phyloP scores from a whole-genome alignment of 2,888 invertebrate genomes.

The Neoascia interrupta region DNA sequence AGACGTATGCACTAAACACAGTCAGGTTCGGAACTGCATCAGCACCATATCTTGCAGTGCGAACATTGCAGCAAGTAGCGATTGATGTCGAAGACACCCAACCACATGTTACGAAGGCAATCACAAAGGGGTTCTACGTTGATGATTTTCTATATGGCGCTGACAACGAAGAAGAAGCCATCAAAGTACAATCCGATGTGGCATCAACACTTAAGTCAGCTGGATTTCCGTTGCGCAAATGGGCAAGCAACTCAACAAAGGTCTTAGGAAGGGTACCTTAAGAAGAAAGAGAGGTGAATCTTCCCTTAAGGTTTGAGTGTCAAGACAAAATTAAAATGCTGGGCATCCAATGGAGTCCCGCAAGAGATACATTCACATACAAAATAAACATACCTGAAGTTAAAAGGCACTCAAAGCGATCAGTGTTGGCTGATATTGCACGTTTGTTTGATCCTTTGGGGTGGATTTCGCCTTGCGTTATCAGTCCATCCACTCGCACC shows the following conservation, averaged over 20 bases:
- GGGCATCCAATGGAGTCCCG: background rate
- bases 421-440: background rate
- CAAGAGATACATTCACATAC: background rate
- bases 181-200: background rate
- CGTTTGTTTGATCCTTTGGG: background rate
- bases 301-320: background rate
- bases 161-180: conserved; percentile 1
- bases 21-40: no score
- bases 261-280: background rate
- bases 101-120: background rate
- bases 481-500: background rate
- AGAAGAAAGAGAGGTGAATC: conserved; percentile 1
- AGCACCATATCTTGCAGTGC: no score
- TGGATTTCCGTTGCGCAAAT: conserved; percentile 10
- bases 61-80: no score
- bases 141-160: conserved; percentile 17
- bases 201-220: no score
- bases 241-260: background rate
- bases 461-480: background rate
- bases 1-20: no score
- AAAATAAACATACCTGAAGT: background rate
- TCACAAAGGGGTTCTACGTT: conserved; percentile 1
- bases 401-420: background rate
- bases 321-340: background rate
- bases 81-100: background rate